Conservation (phyloP, 2,113 vertebrate genomes). For the Pavo muticus region DNA sequence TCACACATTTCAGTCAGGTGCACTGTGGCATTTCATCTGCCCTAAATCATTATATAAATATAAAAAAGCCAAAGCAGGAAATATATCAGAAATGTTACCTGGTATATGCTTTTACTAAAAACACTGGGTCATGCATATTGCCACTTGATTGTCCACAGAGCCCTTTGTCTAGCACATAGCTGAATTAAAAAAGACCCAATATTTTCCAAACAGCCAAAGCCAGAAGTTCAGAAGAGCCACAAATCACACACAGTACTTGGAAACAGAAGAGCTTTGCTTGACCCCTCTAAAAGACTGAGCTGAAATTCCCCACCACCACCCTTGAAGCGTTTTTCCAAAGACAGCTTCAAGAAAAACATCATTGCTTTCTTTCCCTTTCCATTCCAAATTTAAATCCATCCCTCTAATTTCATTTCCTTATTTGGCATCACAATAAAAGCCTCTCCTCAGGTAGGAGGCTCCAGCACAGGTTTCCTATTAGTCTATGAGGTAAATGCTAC, state of each 20-base stretch:
- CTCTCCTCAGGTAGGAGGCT: background rate
- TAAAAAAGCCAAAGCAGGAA: background rate
- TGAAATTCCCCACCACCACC: background rate
- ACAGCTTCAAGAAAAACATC: background rate
- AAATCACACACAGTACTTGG: background rate
- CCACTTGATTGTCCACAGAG: background rate
- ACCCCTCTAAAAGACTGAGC: background rate
- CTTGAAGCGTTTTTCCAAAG: background rate
- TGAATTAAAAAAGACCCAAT: background rate
- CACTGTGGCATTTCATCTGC: slow-evolving; percentile 8
- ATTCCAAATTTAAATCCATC: background rate
- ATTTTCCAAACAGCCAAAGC: background rate
- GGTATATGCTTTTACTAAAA: background rate
- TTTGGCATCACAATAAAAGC: background rate
- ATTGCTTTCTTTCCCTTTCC: background rate
- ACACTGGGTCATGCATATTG: background rate
- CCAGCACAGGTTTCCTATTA: background rate
- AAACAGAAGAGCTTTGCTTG: background rate
- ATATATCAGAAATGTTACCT: background rate
- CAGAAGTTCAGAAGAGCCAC: background rate
- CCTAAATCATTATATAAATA: background rate
- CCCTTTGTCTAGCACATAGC: background rate
- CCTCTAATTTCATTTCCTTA: background rate
- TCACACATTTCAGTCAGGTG: slow-evolving; percentile 21
- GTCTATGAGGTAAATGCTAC: background rate